Conservation (phyloP, 1,140 invertebrate species). For the Mactra quadrangularis region DNA sequence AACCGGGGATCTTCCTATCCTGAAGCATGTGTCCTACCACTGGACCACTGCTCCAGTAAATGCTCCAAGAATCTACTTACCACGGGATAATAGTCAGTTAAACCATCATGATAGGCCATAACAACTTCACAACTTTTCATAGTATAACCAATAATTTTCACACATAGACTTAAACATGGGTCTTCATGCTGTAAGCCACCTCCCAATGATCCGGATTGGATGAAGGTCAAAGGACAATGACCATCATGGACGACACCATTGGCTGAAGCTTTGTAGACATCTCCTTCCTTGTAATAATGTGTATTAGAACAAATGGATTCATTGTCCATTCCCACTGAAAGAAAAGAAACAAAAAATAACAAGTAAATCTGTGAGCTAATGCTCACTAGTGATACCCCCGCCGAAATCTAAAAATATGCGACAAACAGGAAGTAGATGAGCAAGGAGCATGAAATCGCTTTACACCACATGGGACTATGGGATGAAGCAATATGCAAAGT, state of each 20-base stretch:
- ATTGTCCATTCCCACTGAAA: constrained; percentile 43
- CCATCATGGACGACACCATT: constrained; percentile 1
- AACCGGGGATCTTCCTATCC: too few relatives aligned
- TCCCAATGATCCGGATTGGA: constrained; percentile 23
- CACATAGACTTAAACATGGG: constrained; percentile 48
- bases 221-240: constrained; percentile 53
- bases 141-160: constrained; percentile 56
- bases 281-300: constrained; percentile 47
- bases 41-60: too few relatives aligned
- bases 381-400: too few relatives aligned
- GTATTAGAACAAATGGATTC: constrained; percentile 37
- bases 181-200: background rate
- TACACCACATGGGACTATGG: too few relatives aligned
- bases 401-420: too few relatives aligned
- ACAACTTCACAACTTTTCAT: constrained; percentile 67
- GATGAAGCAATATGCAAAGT: too few relatives aligned
- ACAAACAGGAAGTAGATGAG: too few relatives aligned
- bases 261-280: constrained; percentile 30
- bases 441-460: too few relatives aligned
- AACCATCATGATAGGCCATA: constrained; percentile 69
- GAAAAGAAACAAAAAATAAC: too few relatives aligned
- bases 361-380: too few relatives aligned
- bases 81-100: constrained; percentile 63
- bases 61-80: too few relatives aligned
- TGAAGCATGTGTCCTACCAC: too few relatives aligned